Evolutionary conservation across 2,888 invertebrate species (phyloP).

Genomic region (Podotricha telesiphe): DNA sequence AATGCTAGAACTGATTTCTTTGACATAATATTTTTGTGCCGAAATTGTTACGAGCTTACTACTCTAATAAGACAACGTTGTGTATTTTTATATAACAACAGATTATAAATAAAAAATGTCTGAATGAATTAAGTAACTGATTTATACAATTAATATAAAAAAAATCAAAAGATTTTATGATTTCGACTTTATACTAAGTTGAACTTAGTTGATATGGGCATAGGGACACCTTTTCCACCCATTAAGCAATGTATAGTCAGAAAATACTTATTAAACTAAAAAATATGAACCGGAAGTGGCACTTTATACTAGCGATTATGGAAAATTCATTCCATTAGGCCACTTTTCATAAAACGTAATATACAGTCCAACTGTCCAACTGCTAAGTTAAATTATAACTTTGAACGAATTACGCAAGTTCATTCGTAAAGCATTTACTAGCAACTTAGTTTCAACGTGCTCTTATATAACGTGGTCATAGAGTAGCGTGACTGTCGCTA

Average conservation of each 20-base stretch:
- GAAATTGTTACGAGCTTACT: neutral
- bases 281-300: neutral
- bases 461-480: constrained; percentile 41
- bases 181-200: too few species aligned
- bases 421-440: constrained; percentile 35
- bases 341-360: constrained; percentile 23
- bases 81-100: too few species aligned
- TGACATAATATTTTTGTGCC: neutral
- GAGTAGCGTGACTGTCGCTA: constrained; percentile 38
- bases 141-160: too few species aligned
- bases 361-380: constrained; percentile 18
- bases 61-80: too few species aligned
- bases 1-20: too few species aligned
- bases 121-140: too few species aligned
- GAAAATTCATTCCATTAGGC: constrained; percentile 38
- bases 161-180: too few species aligned
- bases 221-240: too few species aligned
- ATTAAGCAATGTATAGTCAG: too few species aligned
- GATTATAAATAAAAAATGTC: too few species aligned
- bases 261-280: too few species aligned
- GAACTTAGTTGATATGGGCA: too few species aligned
- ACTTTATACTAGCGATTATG: neutral
- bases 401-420: constrained; percentile 39
- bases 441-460: constrained; percentile 34
- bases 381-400: constrained; percentile 34